Percentiles rank a stretch among this genome's conserved stretches.
Evolutionary conservation across 2,888 invertebrate genomes (phyloP).

Genomic region (Bimastos eiseni): DNA sequence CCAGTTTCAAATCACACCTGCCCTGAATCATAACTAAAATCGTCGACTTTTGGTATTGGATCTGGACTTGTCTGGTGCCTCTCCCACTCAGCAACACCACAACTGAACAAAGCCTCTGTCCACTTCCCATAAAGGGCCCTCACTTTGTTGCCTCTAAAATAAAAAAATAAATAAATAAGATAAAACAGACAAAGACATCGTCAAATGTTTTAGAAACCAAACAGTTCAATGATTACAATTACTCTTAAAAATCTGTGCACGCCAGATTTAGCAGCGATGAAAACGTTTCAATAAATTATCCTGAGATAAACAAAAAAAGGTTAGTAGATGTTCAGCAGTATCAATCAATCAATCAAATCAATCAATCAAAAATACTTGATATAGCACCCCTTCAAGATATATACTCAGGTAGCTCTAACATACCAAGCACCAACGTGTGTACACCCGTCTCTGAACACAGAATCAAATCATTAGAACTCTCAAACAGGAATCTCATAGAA

Average conservation of each 20-base stretch:
- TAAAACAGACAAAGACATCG: no score
- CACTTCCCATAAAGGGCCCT: constrained; percentile 64
- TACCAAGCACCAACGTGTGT: not conserved
- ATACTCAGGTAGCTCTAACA: not conserved
- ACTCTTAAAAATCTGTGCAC: not conserved
- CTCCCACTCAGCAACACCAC: constrained; percentile 31
- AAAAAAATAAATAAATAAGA: not conserved
- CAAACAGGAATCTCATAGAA: no score
- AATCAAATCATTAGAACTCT: no score
- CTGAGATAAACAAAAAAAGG: not conserved
- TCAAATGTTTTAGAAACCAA: not conserved
- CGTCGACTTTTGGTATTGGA: not conserved
- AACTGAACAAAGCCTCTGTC: constrained; percentile 70
- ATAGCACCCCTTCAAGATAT: no score
- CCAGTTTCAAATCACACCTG: not conserved
- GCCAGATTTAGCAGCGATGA: no score
- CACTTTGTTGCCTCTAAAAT: constrained; percentile 59
- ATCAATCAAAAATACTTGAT: no score
- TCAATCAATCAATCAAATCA: no score
- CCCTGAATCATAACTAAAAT: not conserved
- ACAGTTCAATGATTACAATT: not conserved
- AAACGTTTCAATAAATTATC: not conserved
- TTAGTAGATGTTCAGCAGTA: not conserved
- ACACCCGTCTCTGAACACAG: not conserved
- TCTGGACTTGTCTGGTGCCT: constrained; percentile 35